These are phyloP conservation scores for Micrasema minimum DNA, from an alignment of 1,140 invertebrate species.

Conservation along the genomic window DNA sequence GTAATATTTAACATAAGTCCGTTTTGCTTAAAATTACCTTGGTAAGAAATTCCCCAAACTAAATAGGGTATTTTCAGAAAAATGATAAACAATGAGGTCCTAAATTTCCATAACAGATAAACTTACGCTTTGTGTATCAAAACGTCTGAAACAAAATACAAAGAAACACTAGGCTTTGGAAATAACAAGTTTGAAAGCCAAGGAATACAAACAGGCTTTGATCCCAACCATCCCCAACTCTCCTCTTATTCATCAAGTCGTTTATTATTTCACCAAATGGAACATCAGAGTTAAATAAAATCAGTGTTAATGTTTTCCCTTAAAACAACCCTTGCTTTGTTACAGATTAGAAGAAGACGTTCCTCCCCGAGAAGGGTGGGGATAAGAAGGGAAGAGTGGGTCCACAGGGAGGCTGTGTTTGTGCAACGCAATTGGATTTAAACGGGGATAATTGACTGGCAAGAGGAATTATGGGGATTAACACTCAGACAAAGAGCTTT, in stretches of 20 bases:
- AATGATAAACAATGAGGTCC: no score
- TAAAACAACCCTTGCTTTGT: constrained; percentile 52
- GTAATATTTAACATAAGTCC: no score
- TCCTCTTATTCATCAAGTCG: constrained; percentile 20
- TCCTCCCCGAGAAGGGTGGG: constrained; percentile 27
- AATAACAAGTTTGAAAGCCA: constrained; percentile 25
- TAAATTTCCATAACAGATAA: no score
- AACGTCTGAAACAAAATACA: constrained; percentile 1
- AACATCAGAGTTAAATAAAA: constrained; percentile 48
- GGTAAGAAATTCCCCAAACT: no score
- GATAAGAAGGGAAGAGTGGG: constrained; percentile 7
- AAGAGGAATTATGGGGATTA: constrained; percentile 53
- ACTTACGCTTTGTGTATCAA: no score
- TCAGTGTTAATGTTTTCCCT: constrained; percentile 51
- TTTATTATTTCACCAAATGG: constrained; percentile 42
- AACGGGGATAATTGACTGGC: constrained; percentile 55
- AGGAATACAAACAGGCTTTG: constrained; percentile 26
- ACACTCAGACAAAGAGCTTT: constrained; percentile 54
- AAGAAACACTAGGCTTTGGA: constrained; percentile 10
- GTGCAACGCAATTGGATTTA: constrained; percentile 54
- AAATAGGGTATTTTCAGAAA: no score
- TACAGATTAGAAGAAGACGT: constrained; percentile 46
- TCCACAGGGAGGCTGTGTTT: constrained; percentile 43
- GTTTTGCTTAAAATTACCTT: no score
- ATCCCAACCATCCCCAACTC: constrained; percentile 16